A percentile compares a stretch with the other conserved stretches of the same genome.
Evolutionary conservation across 2,797 vertebrate genomes (phyloP).

Genomic region (Ctenochaetus hawaiiensis): DNA sequence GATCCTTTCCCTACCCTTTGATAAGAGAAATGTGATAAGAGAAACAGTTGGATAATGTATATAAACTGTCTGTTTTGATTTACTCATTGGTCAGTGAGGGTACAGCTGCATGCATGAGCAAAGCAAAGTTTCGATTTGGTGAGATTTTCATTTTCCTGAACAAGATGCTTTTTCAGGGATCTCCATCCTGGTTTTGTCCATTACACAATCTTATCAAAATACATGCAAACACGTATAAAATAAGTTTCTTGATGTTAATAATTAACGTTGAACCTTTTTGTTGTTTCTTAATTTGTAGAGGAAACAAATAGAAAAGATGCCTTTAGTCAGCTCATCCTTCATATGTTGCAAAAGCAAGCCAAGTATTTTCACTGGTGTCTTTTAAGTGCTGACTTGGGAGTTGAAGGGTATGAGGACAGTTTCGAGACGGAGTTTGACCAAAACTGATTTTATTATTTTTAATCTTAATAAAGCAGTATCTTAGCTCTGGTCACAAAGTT

Average conservation of each 20-base stretch:
- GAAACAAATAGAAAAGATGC: background rate
- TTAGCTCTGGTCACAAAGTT: slow-evolving; percentile 43
- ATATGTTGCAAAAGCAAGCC: background rate
- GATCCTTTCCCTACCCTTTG: background rate
- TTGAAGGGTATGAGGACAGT: background rate
- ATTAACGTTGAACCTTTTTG: background rate
- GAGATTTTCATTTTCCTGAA: background rate
- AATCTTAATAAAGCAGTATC: background rate
- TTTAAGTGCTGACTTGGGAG: background rate
- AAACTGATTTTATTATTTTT: background rate
- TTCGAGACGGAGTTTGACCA: background rate
- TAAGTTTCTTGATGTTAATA: background rate
- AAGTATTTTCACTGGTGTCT: background rate
- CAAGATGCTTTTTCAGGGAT: background rate
- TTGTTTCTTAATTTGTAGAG: background rate
- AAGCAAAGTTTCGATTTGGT: slow-evolving; percentile 13
- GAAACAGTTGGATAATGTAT: background rate
- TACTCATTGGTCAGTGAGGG: background rate
- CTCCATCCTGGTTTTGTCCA: background rate
- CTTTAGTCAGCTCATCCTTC: background rate
- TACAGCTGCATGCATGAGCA: background rate
- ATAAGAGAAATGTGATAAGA: background rate
- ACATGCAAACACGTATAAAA: background rate
- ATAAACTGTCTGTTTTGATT: background rate
- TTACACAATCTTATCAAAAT: background rate